These are phyloP conservation scores for Otis tarda DNA, from an alignment of 2,113 vertebrate species.

Conservation along the genomic window DNA sequence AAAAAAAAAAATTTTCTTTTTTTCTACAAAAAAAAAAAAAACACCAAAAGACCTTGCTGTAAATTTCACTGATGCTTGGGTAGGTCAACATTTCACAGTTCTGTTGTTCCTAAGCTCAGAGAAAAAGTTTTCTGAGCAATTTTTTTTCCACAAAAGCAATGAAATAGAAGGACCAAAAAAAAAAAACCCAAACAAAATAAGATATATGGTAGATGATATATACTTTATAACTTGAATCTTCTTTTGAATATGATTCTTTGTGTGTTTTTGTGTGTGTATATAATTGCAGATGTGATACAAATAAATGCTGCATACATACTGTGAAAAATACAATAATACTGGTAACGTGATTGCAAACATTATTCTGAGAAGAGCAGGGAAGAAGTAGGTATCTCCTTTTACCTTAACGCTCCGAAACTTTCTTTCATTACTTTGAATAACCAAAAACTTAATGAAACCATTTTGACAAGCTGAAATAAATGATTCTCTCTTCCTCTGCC, in stretches of 20 bases:
- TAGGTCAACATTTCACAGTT: not conserved
- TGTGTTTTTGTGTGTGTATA: not conserved
- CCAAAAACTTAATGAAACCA: not conserved
- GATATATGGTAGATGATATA: not conserved
- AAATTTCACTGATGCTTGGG: not conserved
- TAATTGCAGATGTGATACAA: not conserved
- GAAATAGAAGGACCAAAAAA: not conserved
- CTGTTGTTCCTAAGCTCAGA: not conserved
- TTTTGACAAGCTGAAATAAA: not conserved
- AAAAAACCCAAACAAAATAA: not conserved
- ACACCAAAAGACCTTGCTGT: too few relatives aligned
- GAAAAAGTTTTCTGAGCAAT: not conserved
- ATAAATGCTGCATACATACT: not conserved
- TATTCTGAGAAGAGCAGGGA: not conserved
- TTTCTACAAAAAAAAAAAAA: too few relatives aligned
- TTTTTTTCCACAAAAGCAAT: not conserved
- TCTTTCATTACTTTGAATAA: not conserved
- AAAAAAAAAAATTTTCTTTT: too few relatives aligned
- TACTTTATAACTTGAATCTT: not conserved
- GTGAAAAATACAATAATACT: not conserved
- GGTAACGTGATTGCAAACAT: not conserved
- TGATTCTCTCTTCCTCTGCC: not conserved
- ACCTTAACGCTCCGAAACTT: not conserved
- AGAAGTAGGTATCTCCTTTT: not conserved
- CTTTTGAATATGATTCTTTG: not conserved